phyloP scores from a whole-genome alignment of 2,113 vertebrate species.

The Trichechus manatus region DNA sequence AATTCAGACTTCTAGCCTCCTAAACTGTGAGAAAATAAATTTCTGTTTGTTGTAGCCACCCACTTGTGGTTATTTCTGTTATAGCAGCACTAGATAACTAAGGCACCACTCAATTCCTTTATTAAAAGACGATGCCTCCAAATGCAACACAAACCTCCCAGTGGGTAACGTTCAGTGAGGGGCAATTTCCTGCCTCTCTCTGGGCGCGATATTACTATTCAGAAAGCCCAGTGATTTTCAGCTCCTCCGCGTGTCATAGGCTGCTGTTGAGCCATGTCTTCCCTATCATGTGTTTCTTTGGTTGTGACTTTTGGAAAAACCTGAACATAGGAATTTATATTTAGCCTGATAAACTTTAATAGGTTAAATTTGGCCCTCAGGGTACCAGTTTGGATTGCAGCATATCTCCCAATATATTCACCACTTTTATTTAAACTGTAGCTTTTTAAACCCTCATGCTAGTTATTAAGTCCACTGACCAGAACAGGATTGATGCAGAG shows the following conservation, averaged over 20 bases:
- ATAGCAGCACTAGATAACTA: too few species aligned
- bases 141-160: constrained; percentile 12
- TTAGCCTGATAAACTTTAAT: constrained; percentile 12
- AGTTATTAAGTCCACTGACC: neutral
- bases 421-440: constrained; percentile 1
- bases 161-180: neutral
- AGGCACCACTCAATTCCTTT: neutral
- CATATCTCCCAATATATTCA: neutral
- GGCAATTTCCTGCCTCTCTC: neutral
- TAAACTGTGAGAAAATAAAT: too few species aligned
- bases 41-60: too few species aligned
- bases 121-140: neutral
- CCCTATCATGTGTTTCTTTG: neutral
- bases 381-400: neutral
- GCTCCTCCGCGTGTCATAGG: neutral
- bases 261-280: neutral
- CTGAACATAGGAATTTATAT: neutral
- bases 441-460: constrained; percentile 1
- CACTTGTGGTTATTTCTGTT: too few species aligned
- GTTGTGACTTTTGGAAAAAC: constrained; percentile 45
- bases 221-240: neutral
- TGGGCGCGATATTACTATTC: neutral
- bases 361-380: neutral
- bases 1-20: too few species aligned
- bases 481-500: neutral